Base-by-base conservation (phyloP, 1,140 invertebrate species). In the Agrilus planipennis region DNA sequence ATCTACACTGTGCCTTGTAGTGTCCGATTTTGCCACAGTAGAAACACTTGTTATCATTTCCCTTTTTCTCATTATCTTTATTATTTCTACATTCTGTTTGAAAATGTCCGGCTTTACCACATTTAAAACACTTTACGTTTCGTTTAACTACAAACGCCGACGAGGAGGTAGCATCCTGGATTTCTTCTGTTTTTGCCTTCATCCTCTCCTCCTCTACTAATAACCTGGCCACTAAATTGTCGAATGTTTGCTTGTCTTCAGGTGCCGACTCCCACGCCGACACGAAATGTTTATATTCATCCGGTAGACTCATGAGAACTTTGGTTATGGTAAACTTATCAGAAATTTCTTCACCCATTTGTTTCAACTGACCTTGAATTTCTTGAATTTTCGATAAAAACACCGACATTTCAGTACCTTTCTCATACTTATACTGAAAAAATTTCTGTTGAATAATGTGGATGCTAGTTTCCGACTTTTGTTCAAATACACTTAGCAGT, bases 391-490 rank as follows among this genome's bases (percentile, higher is more conserved):
- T 54, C 6, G 43, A 46, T 20, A 56, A 41, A 27, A 48, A 44
- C 20, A 34, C 15, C 2, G 46, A 38, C 17, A 54, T 46, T n/a
- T n/a, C n/a, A 23, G 34, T 29, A n/a, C 51, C 44, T 11, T 17
- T 35, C 12, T 50, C 43, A 21, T 47, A 55, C 11, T 41, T 42
- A 11, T 42, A 42, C 19, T 30, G 32, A 32, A 50, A 63, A 43
- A 57, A 62, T 14, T 52, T 30, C 43, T 64, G 50, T 27, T 61
- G 51, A 5, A 62, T 28, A 14, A 62, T 46, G 30, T 64, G 57
- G 0, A 60, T 42, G 18, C 42, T 59, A 1, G 51, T 49, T 35
- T 62, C 53, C 0, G 56, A 53, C 51, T 62, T 60, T 17, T 59
- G 52, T 28, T 64, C 62, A 27, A 61, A 62, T 1, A 64, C 42